Evolutionary conservation across 2,888 invertebrate species (phyloP).

Genomic region (Noctua comes): DNA sequence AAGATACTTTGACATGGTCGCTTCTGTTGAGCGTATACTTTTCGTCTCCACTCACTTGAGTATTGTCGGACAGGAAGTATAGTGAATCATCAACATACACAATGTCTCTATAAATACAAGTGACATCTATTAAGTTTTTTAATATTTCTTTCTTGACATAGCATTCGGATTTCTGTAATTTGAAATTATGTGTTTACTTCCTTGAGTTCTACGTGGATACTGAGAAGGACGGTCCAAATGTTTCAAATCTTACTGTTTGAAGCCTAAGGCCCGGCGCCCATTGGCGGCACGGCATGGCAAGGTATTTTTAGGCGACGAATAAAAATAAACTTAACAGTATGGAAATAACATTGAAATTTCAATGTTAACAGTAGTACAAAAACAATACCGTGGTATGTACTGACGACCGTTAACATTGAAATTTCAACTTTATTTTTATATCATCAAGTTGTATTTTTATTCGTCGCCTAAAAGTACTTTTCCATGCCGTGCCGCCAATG

Average conservation of each 20-base stretch:
- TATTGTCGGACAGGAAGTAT: constrained; percentile 87
- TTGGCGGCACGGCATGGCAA: too few relatives aligned
- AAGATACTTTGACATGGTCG: constrained; percentile 93
- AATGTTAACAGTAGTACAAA: too few relatives aligned
- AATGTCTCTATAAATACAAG: constrained; percentile 92
- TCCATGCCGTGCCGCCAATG: too few relatives aligned
- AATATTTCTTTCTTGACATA: constrained; percentile 76
- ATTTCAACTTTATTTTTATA: too few relatives aligned
- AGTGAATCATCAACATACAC: constrained; percentile 91
- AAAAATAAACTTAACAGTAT: too few relatives aligned
- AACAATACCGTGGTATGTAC: too few relatives aligned
- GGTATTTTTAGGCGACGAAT: too few relatives aligned
- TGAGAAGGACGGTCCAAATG: background rate
- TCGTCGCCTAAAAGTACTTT: too few relatives aligned
- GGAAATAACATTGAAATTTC: too few relatives aligned
- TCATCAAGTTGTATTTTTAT: too few relatives aligned
- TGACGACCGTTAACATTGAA: too few relatives aligned
- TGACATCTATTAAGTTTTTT: constrained; percentile 75
- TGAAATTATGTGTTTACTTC: constrained; percentile 23
- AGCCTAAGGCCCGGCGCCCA: too few relatives aligned
- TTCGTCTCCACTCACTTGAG: constrained; percentile 88
- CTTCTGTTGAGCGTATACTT: constrained; percentile 92
- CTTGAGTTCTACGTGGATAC: background rate
- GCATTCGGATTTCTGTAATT: constrained; percentile 88
- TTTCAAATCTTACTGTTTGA: background rate